Conservation (phyloP, 2,797 vertebrate genomes). For the Anabas testudineus region DNA sequence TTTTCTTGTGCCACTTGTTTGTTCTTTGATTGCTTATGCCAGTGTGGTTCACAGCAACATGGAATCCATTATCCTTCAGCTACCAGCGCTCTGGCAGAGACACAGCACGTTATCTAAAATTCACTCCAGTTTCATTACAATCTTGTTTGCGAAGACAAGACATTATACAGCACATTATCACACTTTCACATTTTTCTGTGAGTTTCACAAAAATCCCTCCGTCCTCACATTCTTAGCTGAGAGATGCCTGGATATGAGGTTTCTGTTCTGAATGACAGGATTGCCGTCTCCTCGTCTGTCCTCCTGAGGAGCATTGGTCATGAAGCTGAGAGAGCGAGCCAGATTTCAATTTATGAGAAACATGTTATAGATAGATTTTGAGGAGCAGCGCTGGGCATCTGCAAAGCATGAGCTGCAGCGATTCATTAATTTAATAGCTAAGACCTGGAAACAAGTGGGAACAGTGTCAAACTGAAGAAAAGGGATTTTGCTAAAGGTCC, state of each 20-base stretch:
- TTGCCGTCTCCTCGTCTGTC: conserved; percentile 1
- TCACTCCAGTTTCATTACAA: conserved; percentile 42
- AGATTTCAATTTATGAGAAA: conserved; percentile 39
- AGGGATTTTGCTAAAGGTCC: conserved; percentile 3
- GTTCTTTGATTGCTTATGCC: conserved; percentile 52
- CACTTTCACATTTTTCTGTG: conserved; percentile 19
- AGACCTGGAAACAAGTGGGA: conserved; percentile 15
- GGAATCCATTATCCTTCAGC: conserved; percentile 59
- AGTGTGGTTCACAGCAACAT: conserved; percentile 12
- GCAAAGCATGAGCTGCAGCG: conserved; percentile 31
- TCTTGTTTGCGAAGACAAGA: conserved; percentile 20
- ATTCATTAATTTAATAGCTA: conserved; percentile 48
- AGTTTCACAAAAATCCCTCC: conserved; percentile 22
- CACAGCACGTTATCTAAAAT: conserved; percentile 39
- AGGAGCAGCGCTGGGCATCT: conserved; percentile 29
- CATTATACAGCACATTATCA: conserved; percentile 44
- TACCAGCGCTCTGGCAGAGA: conserved; percentile 36
- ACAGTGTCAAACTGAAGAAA: conserved; percentile 14
- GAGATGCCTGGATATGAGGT: conserved; percentile 30
- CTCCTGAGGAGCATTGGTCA: conserved; percentile 17
- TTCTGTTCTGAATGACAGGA: conserved; percentile 29
- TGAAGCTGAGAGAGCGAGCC: not conserved
- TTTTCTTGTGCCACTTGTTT: conserved; percentile 37
- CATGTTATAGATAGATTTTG: conserved; percentile 23
- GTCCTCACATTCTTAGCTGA: conserved; percentile 7